Base-by-base conservation (phyloP, 2,113 vertebrate species). In the Myodes glareolus region DNA sequence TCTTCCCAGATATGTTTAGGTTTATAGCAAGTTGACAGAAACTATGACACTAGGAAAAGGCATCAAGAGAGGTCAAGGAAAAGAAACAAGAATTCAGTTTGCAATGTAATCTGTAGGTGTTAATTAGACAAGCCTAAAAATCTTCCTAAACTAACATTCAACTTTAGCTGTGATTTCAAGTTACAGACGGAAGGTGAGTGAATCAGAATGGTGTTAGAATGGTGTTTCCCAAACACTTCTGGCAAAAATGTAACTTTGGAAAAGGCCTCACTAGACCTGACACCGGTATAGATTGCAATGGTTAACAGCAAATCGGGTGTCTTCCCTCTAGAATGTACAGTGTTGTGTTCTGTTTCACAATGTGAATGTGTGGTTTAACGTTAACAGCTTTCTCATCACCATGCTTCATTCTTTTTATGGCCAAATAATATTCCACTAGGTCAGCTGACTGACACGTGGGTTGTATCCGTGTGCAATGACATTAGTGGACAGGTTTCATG, bases 211-310 rank as follows among this genome's bases (percentile, higher is more conserved):
- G 11, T 72, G 31, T 29, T n/a, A n/a, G n/a, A n/a, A n/a, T n/a
- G n/a, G n/a, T n/a, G n/a, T 29, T 58, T 33, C 39, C 87, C 78
- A 96, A 95, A 68, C 23, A 90, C 47, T 92, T 91, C 47, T 84
- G 52, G 36, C 10, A 77, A 95, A 95, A 80, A 39, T 55, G 75
- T 39, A 85, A 7, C 84, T 94, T 88, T 39, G 42, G 33, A 81
- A 70, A 50, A 27, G 36, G 16, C 17, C n/a, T 90, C 3, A 50
- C 16, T 19, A 36, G 68, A 47, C 47, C 45, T 61, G 33, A 78
- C 88, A 13, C 47, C 31, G 9, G 33, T 88, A 95, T 85, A 91
- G 77, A 88, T 50, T 47, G 25, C 92, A 27, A 39, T 47, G 50
- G 10, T 29, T 85, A 52, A 25, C n/a, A 39, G 65, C 6, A 81